These are phyloP conservation scores for Hypomesus transpacificus DNA, from an alignment of 2,113 vertebrate genomes.

Conservation along the genomic window DNA sequence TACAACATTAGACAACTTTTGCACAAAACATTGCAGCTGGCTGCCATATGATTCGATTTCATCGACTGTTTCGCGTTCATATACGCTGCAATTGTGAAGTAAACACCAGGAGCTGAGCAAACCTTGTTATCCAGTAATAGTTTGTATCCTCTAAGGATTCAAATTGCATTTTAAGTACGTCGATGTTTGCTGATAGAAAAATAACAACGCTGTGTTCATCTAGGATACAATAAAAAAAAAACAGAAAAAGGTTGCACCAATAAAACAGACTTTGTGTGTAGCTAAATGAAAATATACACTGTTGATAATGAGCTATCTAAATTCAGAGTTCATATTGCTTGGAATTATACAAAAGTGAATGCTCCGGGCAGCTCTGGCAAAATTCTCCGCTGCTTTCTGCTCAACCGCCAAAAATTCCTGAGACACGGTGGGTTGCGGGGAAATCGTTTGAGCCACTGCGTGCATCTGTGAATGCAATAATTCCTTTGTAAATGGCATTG, in stretches of 20 bases:
- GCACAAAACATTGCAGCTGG: too few relatives aligned
- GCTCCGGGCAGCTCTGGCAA: conserved; percentile 46
- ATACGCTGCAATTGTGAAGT: too few relatives aligned
- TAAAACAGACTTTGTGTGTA: conserved; percentile 49
- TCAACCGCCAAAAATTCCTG: conserved; percentile 45
- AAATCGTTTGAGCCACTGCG: conserved; percentile 50
- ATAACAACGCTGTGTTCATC: conserved; percentile 45
- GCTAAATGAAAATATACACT: conserved; percentile 63
- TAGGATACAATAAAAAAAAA: conserved; percentile 43
- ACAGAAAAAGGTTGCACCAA: conserved; percentile 44
- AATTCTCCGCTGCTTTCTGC: conserved; percentile 48
- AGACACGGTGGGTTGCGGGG: conserved; percentile 43
- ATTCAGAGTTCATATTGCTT: conserved; percentile 68
- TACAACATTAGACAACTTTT: too few relatives aligned
- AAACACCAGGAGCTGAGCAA: not conserved
- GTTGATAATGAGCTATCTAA: conserved; percentile 66
- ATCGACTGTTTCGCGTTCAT: too few relatives aligned
- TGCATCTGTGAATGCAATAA: conserved; percentile 51
- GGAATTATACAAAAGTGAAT: conserved; percentile 63
- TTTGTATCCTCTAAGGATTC: not conserved
- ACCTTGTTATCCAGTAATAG: conserved; percentile 8
- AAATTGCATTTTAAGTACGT: conserved; percentile 23
- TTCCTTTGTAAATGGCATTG: conserved; percentile 56
- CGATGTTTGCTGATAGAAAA: conserved; percentile 29
- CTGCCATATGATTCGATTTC: too few relatives aligned